Percentiles rank a stretch among this genome's conserved stretches.
Conservation (phyloP, 2,797 vertebrate species). For the Coregonus ussuriensis region DNA sequence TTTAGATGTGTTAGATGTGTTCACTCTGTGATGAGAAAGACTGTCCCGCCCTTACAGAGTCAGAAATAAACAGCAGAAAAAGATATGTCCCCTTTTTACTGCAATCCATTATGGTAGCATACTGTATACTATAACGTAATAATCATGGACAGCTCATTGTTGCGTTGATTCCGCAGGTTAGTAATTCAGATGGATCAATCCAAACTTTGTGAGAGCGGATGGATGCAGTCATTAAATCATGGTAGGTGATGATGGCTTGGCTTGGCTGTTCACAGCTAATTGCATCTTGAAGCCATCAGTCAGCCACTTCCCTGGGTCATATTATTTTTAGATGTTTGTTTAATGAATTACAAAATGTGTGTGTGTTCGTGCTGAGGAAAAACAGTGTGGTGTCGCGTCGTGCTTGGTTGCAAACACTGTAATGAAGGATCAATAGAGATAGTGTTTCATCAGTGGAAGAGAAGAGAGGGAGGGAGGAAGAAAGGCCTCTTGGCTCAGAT, state of each 20-base stretch:
- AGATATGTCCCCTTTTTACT: neutral
- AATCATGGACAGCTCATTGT: neutral
- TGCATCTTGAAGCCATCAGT: conserved; percentile 56
- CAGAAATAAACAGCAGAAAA: neutral
- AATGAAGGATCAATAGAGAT: neutral
- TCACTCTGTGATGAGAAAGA: neutral
- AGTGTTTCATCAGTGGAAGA: neutral
- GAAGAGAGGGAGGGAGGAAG: neutral
- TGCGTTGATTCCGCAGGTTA: neutral
- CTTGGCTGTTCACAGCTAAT: conserved; percentile 50
- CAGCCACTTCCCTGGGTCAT: conserved; percentile 32
- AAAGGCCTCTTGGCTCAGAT: neutral
- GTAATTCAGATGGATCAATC: neutral
- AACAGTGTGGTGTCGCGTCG: neutral
- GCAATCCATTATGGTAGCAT: neutral
- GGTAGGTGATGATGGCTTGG: neutral
- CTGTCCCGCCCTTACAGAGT: neutral
- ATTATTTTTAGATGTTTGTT: conserved; percentile 43
- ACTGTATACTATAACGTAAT: too few species aligned
- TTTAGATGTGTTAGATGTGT: neutral
- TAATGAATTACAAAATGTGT: conserved; percentile 54
- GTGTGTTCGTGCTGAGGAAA: neutral
- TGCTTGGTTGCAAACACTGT: neutral
- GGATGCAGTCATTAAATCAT: conserved; percentile 46
- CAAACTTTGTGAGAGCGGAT: conserved; percentile 13